phyloP scores from a whole-genome alignment of 1,140 invertebrate species.

The Drosophila miranda region DNA sequence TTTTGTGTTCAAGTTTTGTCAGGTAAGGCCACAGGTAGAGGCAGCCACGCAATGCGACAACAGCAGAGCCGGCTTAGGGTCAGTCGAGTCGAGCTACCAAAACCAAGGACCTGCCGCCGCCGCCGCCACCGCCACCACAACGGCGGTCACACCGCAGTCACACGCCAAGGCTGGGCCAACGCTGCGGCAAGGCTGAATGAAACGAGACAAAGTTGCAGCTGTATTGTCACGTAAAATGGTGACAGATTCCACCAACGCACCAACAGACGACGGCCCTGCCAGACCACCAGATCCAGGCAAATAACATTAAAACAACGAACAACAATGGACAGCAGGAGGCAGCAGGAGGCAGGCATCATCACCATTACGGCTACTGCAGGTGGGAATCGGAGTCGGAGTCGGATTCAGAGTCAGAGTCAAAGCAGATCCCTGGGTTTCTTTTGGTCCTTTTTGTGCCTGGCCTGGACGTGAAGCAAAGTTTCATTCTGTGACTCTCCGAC shows the following conservation, averaged over 20 bases:
- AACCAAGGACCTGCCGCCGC: background rate
- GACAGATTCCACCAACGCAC: conserved; percentile 67
- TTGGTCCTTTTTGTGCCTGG: too few relatives aligned
- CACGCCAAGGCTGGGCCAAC: conserved; percentile 13
- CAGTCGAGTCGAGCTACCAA: conserved; percentile 44
- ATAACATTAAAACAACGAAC: conserved; percentile 76
- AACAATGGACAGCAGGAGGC: conserved; percentile 37
- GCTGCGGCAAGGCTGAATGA: background rate
- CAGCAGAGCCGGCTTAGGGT: conserved; percentile 63
- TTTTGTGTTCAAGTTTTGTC: conserved; percentile 79
- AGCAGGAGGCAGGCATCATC: conserved; percentile 31
- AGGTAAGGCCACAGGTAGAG: conserved; percentile 44
- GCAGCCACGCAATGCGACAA: conserved; percentile 34
- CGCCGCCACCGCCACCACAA: conserved; percentile 9
- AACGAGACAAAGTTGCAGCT: conserved; percentile 51
- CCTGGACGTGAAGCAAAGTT: conserved; percentile 54
- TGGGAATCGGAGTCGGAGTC: background rate
- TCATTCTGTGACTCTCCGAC: conserved; percentile 50
- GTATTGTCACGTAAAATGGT: conserved; percentile 78
- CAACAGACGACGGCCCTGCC: conserved; percentile 19
- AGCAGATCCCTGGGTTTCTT: conserved; percentile 2
- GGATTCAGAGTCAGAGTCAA: background rate
- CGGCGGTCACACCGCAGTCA: conserved; percentile 55
- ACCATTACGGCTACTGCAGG: conserved; percentile 40
- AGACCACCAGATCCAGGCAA: conserved; percentile 48